Conservation (phyloP, 2,888 invertebrate genomes). For the Dendrolimus pini region DNA sequence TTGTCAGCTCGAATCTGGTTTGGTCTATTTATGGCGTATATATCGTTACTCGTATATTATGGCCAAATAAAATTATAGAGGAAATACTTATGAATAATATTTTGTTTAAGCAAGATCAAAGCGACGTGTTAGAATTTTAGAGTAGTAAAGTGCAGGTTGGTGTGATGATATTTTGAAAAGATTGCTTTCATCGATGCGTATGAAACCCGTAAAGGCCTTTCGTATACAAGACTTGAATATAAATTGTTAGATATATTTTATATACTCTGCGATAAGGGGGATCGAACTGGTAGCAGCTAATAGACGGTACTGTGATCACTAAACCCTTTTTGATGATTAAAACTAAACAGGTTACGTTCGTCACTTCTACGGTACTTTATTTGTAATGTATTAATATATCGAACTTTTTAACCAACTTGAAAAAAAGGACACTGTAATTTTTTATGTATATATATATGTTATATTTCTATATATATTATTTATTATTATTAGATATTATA, state of each 20-base stretch:
- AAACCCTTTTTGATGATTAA: too few relatives aligned
- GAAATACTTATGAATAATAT: not conserved
- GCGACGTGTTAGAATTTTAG: not conserved
- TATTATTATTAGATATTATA: too few relatives aligned
- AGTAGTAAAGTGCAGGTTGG: not conserved
- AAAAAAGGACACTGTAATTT: too few relatives aligned
- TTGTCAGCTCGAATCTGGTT: not conserved
- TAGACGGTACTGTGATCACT: too few relatives aligned
- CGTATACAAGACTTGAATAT: not conserved
- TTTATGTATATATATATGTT: too few relatives aligned
- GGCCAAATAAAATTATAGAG: not conserved
- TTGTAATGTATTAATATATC: too few relatives aligned
- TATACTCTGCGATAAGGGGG: too few relatives aligned
- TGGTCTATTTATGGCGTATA: not conserved
- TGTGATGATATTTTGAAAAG: not conserved
- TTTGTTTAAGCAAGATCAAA: not conserved
- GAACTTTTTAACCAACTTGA: too few relatives aligned
- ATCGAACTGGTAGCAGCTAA: too few relatives aligned
- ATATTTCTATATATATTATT: too few relatives aligned
- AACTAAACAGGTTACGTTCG: too few relatives aligned
- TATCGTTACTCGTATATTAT: not conserved
- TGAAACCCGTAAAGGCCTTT: not conserved
- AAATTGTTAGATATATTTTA: not conserved
- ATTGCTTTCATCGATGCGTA: not conserved
- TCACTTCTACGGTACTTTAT: too few relatives aligned